Evolutionary conservation across 2,797 vertebrate species (phyloP), one percentile per base, ranked within the genome.

Genomic region (Enteromius mattozi): DNA sequence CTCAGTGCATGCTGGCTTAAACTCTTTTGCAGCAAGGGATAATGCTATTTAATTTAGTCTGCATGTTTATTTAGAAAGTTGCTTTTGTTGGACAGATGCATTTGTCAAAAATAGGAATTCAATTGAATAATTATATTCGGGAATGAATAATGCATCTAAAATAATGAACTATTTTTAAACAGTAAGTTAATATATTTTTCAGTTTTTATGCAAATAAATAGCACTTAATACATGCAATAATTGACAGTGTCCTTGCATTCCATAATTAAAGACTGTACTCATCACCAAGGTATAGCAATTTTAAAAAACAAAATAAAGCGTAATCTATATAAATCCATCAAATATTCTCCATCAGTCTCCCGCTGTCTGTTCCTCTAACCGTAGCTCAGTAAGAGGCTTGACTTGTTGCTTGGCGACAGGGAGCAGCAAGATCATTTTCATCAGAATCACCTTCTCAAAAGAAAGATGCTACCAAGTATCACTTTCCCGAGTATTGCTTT

Each of bases 361-460:
- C 81, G 33, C 68, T 86, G 87, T 84, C 86, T 87, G 86, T 88
- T 88, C 69, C 87, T 89, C 61, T 77, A 89, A 83, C 89, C 81
- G 89, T 91, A 92, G 91, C 92, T 93, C 91, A 87, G 82, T 91
- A 61, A 87, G 91, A 93, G 93, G 93, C 92, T 93, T 95, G 92
- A 94, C 92, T 94, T 92, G 95, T 95, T 95, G 94, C 95, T 95
- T 95, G 95, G 95, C 92, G 94, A 96, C 95, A 92, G 92, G 87
- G 90, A 87, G 92, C 91, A 86, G 91, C 89, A 90, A 93, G 92
- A 92, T 93, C 91, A 93, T 90, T 94, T 94, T 92, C 92, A 88
- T 92, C 90, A 89, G 86, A 91, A 91, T 90, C 89, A 87, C 90
- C 91, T 91, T 90, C 90, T 45, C 61, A 78, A 89, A 59, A 86